phyloP scores from a whole-genome alignment of 2,888 invertebrate species.

The Elegia similella region DNA sequence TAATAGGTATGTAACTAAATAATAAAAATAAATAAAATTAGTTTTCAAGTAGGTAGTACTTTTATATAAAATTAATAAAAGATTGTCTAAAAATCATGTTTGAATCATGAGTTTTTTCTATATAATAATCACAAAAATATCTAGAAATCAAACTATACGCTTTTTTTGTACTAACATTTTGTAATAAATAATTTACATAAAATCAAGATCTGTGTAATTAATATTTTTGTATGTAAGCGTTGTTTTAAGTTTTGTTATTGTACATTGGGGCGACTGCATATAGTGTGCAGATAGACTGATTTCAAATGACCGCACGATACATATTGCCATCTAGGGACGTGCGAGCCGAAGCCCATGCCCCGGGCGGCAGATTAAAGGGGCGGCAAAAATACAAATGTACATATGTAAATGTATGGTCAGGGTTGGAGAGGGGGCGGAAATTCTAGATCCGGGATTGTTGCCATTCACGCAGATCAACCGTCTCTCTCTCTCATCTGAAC shows the following conservation, averaged over 20 bases:
- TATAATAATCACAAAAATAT: conserved; percentile 14
- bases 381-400: too few relatives aligned
- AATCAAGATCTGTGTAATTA: conserved; percentile 30
- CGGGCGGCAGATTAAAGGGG: too few relatives aligned
- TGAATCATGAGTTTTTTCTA: not conserved
- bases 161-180: conserved; percentile 16
- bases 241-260: not conserved
- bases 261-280: not conserved
- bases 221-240: not conserved
- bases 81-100: not conserved
- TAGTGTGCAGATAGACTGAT: not conserved
- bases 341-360: too few relatives aligned
- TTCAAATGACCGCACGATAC: too few relatives aligned
- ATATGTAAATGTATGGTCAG: too few relatives aligned
- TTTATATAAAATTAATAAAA: not conserved
- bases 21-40: conserved; percentile 4
- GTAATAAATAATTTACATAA: conserved; percentile 19
- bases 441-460: too few relatives aligned
- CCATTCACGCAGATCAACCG: too few relatives aligned
- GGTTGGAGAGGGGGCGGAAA: too few relatives aligned
- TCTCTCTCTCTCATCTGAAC: too few relatives aligned
- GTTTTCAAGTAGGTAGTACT: not conserved
- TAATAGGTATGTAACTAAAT: not conserved
- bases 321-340: too few relatives aligned
- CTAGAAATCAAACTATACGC: conserved; percentile 23